Base-by-base conservation (phyloP, 2,888 invertebrate genomes). In the Cryptus armator region DNA sequence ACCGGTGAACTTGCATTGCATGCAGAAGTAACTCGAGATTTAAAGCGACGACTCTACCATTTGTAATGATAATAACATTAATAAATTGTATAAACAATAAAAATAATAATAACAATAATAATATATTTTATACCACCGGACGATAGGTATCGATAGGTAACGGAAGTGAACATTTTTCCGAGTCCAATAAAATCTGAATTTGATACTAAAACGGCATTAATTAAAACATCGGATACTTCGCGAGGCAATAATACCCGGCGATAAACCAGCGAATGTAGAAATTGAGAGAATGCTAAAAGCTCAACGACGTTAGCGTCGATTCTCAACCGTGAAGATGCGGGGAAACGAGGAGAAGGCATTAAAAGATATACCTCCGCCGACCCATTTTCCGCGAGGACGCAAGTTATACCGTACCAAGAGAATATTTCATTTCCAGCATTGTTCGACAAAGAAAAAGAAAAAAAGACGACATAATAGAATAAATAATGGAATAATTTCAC, bases 341-440 rank as follows among this genome's bases (percentile, higher is more conserved):
- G n/a, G 51, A 53, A 76, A 12, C 24, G 67, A 24, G 56, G 24
- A 67, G 46, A 74, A 68, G 46, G 59, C 68, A 77, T 68, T 77
- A 77, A 77, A 77, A 53, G 56, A 59, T 12, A 53, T 76, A 53
- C 76, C 37, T 24, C 37, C 56, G 68, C 19, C 68, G 77, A 68
- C 59, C 46, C 44, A 43, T 56, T 77, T 59, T 56, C 44, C 46
- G 51, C 46, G 56, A 24, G 56, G 70, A 59, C n/a, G n/a, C 37
- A 16, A 16, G 68, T 12, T 29, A 44, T 24, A n/a, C 29, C 12
- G 14, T 10, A 29, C 16, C 44, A 68, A 68, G 68, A 59, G 68
- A 77, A 77, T 77, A 77, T 77, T 77, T 68, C 44, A 77, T 68
- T 77, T 67, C 72, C 56, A 16, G 29, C 77, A 66, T 66, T 76